phyloP scores from a whole-genome alignment of 2,113 vertebrate species.

The Zapus hudsonius region DNA sequence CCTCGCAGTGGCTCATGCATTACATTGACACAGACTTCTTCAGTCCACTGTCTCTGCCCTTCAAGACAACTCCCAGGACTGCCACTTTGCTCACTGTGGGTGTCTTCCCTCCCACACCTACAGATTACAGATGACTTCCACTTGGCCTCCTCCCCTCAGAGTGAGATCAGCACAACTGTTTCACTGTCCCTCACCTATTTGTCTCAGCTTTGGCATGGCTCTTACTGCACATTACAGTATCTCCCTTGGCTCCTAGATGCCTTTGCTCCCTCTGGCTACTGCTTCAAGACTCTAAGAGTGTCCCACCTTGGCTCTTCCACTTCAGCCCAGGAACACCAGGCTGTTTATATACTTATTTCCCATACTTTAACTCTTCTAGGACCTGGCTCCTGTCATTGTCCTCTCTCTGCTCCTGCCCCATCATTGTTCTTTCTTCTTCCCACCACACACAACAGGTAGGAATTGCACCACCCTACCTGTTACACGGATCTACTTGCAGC shows the following conservation, averaged over 20 bases:
- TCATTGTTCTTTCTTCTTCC: background rate
- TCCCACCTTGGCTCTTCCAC: background rate
- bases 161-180: background rate
- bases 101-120: too few relatives aligned
- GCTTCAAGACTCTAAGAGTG: background rate
- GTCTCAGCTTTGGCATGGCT: background rate
- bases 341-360: background rate
- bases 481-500: background rate
- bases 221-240: background rate
- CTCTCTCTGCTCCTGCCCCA: background rate
- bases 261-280: background rate
- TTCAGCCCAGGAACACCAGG: rapidly evolving
- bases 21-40: background rate
- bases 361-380: background rate
- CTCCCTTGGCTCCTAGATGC: background rate
- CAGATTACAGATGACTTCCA: background rate
- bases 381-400: background rate
- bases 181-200: background rate
- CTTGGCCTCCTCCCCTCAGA: background rate
- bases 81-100: background rate
- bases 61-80: background rate
- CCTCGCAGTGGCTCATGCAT: background rate
- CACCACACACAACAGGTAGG: background rate
- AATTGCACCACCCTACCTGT: background rate
- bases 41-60: background rate